These are phyloP conservation scores for Nycticryphes semicollaris DNA, from an alignment of 2,113 vertebrate genomes.

Conservation along the genomic window DNA sequence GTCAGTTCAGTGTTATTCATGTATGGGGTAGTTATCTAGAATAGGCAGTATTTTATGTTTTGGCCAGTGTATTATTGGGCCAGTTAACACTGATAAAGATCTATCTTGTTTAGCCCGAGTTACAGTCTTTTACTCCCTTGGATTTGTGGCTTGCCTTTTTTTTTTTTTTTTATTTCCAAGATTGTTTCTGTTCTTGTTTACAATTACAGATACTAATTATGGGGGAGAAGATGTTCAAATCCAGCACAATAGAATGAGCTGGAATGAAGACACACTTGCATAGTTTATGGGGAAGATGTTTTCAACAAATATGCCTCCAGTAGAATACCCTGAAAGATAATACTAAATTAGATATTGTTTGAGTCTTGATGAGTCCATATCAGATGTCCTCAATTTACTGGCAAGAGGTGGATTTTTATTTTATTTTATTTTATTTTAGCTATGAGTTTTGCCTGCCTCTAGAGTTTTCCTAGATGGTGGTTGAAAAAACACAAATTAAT, in stretches of 20 bases:
- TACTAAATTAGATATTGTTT: slow-evolving; percentile 27
- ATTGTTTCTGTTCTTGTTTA: slow-evolving; percentile 41
- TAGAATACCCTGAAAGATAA: slow-evolving; percentile 6
- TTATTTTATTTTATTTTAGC: not conserved
- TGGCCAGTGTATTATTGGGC: not conserved
- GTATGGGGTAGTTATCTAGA: not conserved
- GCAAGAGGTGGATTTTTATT: not conserved
- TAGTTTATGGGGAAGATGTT: not conserved
- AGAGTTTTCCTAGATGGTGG: not conserved
- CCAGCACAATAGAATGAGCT: slow-evolving; percentile 9
- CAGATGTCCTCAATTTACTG: slow-evolving; percentile 4
- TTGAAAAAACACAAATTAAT: not conserved
- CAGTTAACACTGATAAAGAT: not conserved
- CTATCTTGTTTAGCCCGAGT: not conserved
- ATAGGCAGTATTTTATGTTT: not conserved
- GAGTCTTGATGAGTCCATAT: not conserved
- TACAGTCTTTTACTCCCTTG: not conserved
- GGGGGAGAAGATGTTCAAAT: slow-evolving; percentile 22
- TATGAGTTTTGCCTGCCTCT: not conserved
- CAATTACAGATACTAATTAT: slow-evolving; percentile 32
- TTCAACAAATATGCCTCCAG: not conserved
- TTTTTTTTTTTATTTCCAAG: not conserved
- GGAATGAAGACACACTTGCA: slow-evolving; percentile 29
- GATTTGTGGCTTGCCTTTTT: not conserved
- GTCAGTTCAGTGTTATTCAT: not conserved